phyloP scores from a whole-genome alignment of 2,888 invertebrate genomes.

The Spicauda simplicius region DNA sequence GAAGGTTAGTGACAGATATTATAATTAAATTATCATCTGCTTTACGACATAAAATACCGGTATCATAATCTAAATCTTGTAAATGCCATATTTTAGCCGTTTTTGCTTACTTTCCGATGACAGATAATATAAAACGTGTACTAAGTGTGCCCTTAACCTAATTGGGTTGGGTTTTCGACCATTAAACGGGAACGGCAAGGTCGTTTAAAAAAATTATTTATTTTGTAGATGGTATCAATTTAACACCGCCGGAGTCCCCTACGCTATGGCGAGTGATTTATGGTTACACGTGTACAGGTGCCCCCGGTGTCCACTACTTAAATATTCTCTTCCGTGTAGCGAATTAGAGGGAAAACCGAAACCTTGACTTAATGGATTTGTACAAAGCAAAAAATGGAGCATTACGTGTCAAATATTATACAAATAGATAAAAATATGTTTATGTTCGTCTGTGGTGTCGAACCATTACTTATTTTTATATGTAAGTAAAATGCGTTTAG shows the following conservation, averaged over 20 bases:
- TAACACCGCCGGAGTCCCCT: neutral
- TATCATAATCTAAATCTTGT: too few relatives aligned
- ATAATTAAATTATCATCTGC: too few relatives aligned
- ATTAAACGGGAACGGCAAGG: constrained; percentile 23
- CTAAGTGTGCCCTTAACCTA: constrained; percentile 28
- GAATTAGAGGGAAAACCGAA: neutral
- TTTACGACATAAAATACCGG: too few relatives aligned
- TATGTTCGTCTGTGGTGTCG: too few relatives aligned
- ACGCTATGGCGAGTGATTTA: constrained; percentile 12
- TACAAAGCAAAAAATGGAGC: too few relatives aligned
- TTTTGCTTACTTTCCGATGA: neutral
- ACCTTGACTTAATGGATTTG: neutral
- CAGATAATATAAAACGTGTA: constrained; percentile 1
- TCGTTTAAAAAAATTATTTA: constrained; percentile 28
- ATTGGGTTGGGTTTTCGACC: constrained; percentile 8
- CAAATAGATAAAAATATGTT: too few relatives aligned
- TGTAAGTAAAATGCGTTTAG: too few relatives aligned
- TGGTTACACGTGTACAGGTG: constrained; percentile 12
- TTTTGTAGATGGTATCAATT: constrained; percentile 28
- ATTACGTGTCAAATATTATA: too few relatives aligned
- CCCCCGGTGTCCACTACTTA: neutral
- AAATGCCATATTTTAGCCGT: too few relatives aligned
- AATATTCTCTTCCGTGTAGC: neutral
- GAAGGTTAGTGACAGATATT: too few relatives aligned
- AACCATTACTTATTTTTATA: too few relatives aligned